Evolutionary conservation across 2,797 vertebrate genomes (phyloP), one percentile per base, ranked within the genome.

Genomic region (Garrulus glandarius): DNA sequence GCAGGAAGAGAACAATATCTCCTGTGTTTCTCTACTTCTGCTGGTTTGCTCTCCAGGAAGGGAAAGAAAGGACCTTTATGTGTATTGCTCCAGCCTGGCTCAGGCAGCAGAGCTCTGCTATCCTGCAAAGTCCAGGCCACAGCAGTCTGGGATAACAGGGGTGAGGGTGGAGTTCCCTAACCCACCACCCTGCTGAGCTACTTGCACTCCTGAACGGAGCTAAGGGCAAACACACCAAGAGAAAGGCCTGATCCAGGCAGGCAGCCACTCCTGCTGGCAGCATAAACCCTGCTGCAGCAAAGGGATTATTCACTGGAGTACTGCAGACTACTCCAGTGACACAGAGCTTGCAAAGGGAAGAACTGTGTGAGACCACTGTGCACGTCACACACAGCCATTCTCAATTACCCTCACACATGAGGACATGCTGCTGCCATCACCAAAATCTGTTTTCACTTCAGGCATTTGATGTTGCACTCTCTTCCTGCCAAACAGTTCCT

Each of bases 371-470:
- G 14, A 64, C 15, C 7, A 3, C 50, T 7, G 4, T 61, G 59
- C 15, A 10, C 0, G 0, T 20, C 55, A 47, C 65, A 47, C 2
- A 2, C 20, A 39, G 64, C 46, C 61, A 16, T 60, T 72, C 59
- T 82, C 78, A 72, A 47, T 74, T 78, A 65, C 39, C 27, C 39
- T 76, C 90, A 79, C 74, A 87, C 37, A 30, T 41, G 67, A 91
- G 46, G 65, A 55, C 23, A 46, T 7, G 50, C 44, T 76, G 63
- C 52, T 83, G 43, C 61, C 46, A 53, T 52, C 56, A 68, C 47
- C 74, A 63, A 89, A 91, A 71, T 19, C 56, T 94, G 67, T 81
- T 92, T 93, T 68, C 82, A 85, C 52, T 86, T 81, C 29, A 52
- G 43, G 50, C 32, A 46, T 81, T 89, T 86, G 44, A 84, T 90